These are phyloP conservation scores for Chaetodon auriga DNA, from an alignment of 2,113 vertebrate species.

Conservation along the genomic window DNA sequence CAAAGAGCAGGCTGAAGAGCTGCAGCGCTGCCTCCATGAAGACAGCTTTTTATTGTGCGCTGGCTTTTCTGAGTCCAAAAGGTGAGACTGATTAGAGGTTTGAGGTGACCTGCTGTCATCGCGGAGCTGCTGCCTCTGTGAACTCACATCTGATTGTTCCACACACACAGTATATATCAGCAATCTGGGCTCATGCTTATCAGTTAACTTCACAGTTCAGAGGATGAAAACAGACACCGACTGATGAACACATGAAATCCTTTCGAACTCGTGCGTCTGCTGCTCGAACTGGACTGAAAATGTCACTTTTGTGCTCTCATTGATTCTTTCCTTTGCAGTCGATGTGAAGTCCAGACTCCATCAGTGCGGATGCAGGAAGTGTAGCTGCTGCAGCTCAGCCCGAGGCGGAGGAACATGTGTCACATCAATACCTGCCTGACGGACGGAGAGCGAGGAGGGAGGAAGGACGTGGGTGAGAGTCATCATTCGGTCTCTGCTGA, in stretches of 20 bases:
- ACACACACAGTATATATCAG: neutral
- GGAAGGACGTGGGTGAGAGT: slow-evolving; percentile 1
- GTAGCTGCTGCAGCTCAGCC: neutral
- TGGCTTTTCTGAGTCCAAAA: neutral
- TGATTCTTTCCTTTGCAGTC: too few relatives aligned
- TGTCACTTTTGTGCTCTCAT: too few relatives aligned
- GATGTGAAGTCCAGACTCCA: neutral
- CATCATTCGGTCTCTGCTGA: neutral
- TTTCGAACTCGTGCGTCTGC: too few relatives aligned
- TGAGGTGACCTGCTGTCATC: slow-evolving; percentile 13
- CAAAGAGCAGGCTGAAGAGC: slow-evolving; percentile 36
- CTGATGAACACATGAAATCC: too few relatives aligned
- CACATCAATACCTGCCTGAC: slow-evolving; percentile 13
- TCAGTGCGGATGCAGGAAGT: slow-evolving; percentile 1
- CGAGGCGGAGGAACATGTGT: neutral
- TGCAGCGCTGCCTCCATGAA: neutral
- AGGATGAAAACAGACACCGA: neutral
- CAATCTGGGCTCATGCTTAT: neutral
- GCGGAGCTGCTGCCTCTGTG: neutral
- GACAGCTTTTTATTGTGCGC: slow-evolving; percentile 17
- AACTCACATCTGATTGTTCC: neutral
- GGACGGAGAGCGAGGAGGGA: neutral
- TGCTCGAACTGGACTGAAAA: too few relatives aligned
- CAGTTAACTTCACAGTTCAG: neutral
- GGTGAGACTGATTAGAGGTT: slow-evolving; percentile 45